Percentiles rank a stretch among this genome's conserved stretches.
Conservation (phyloP, 2,888 invertebrate genomes). For the Graphium colonna region DNA sequence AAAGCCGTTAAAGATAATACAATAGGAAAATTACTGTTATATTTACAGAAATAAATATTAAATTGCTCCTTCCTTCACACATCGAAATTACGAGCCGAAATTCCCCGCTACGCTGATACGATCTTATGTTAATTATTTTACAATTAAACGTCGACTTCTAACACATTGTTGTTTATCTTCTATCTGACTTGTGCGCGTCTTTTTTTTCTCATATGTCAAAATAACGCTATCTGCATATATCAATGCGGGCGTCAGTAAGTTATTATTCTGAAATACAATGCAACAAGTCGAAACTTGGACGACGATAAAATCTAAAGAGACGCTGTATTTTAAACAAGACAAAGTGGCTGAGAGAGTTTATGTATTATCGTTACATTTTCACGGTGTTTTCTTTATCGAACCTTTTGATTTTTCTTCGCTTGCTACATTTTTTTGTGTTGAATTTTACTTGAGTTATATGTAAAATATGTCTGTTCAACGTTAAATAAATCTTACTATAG, state of each 20-base stretch:
- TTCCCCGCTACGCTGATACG: constrained; percentile 4
- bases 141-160: constrained; percentile 12
- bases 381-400: too few relatives aligned
- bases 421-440: not conserved
- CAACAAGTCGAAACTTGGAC: constrained; percentile 43
- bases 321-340: constrained; percentile 39
- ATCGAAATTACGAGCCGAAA: not conserved
- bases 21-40: too few relatives aligned
- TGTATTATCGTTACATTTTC: not conserved
- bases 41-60: not conserved
- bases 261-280: constrained; percentile 46
- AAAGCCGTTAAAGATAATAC: too few relatives aligned
- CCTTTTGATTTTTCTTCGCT: too few relatives aligned
- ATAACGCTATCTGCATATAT: constrained; percentile 53
- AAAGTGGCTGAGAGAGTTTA: constrained; percentile 12
- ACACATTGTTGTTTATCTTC: constrained; percentile 10
- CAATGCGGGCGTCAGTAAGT: constrained; percentile 48
- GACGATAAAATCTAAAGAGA: constrained; percentile 43
- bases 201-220: constrained; percentile 59
- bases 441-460: too few relatives aligned
- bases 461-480: too few relatives aligned
- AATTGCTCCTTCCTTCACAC: not conserved
- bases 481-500: too few relatives aligned
- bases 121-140: constrained; percentile 19
- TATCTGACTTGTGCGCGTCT: constrained; percentile 44